Conservation (phyloP, 1,140 invertebrate genomes). For the Ceratina calcarata region DNA sequence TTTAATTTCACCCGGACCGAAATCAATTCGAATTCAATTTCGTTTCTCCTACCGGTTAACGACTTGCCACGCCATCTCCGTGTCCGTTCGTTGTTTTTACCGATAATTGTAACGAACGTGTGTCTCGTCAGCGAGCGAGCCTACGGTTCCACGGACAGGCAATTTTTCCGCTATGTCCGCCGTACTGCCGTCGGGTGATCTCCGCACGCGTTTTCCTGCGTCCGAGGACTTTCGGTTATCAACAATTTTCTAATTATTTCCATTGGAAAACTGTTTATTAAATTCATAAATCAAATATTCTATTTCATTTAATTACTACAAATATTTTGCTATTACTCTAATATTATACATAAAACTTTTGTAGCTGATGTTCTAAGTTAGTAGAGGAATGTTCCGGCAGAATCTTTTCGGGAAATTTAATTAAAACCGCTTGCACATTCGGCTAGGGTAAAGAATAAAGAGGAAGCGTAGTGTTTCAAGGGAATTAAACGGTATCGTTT, state of each 20-base stretch:
- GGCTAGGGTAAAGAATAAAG: no score
- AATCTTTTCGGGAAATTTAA: conserved; percentile 29
- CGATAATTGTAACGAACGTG: conserved; percentile 57
- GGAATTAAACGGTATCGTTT: conserved; percentile 44
- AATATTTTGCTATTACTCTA: no score
- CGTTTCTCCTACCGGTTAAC: conserved; percentile 43
- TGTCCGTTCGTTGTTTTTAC: conserved; percentile 35
- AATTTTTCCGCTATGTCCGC: conserved; percentile 24
- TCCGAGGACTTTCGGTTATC: no score
- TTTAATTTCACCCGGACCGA: conserved; percentile 48
- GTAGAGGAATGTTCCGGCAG: background rate
- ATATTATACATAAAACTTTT: no score
- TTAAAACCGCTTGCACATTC: background rate
- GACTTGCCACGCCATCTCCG: conserved; percentile 43
- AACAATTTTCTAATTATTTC: no score
- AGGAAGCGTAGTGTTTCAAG: conserved; percentile 4
- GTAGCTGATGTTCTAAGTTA: no score
- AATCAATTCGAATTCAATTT: conserved; percentile 62
- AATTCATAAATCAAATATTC: no score
- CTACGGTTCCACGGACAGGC: background rate
- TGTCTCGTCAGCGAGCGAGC: conserved; percentile 24
- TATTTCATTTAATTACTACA: no score
- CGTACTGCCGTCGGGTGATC: background rate
- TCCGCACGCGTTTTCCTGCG: no score
- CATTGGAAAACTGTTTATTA: no score